phyloP scores from a whole-genome alignment of 2,888 invertebrate species.

The Ethmia dodecea region DNA sequence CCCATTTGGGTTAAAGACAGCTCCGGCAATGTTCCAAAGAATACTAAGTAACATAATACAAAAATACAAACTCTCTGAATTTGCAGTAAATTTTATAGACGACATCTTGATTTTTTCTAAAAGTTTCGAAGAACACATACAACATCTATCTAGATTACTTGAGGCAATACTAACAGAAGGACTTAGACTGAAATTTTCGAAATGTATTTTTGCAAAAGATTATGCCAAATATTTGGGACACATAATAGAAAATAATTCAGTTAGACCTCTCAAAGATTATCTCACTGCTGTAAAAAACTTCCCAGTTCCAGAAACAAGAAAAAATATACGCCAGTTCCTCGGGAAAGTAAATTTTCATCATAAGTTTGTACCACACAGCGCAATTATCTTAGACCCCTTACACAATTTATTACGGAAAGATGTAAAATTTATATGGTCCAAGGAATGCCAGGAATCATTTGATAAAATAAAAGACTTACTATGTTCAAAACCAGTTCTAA shows the following conservation, averaged over 20 bases:
- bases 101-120: conserved; percentile 5
- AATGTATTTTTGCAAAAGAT: conserved; percentile 22
- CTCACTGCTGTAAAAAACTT: conserved; percentile 16
- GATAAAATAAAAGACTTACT: conserved; percentile 16
- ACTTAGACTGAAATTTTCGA: conserved; percentile 22
- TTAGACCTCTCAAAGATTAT: conserved; percentile 23
- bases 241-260: conserved; percentile 23
- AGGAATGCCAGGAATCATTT: conserved; percentile 18
- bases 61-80: conserved; percentile 11
- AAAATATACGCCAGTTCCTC: conserved; percentile 18
- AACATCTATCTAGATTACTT: conserved; percentile 8
- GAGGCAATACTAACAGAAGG: conserved; percentile 22
- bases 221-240: conserved; percentile 23
- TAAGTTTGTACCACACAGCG: conserved; percentile 19
- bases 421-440: conserved; percentile 19
- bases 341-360: conserved; percentile 25
- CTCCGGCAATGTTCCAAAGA: conserved; percentile 27
- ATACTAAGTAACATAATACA: conserved; percentile 14
- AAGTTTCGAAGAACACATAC: conserved; percentile 3
- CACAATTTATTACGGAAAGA: conserved; percentile 24
- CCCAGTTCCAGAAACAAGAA: conserved; percentile 16
- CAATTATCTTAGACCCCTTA: conserved; percentile 23
- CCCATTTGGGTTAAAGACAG: conserved; percentile 27
- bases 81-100: conserved; percentile 7
- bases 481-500: conserved; percentile 18